Evolutionary conservation across 2,888 invertebrate genomes (phyloP).

Genomic region (Agrotis clavis): DNA sequence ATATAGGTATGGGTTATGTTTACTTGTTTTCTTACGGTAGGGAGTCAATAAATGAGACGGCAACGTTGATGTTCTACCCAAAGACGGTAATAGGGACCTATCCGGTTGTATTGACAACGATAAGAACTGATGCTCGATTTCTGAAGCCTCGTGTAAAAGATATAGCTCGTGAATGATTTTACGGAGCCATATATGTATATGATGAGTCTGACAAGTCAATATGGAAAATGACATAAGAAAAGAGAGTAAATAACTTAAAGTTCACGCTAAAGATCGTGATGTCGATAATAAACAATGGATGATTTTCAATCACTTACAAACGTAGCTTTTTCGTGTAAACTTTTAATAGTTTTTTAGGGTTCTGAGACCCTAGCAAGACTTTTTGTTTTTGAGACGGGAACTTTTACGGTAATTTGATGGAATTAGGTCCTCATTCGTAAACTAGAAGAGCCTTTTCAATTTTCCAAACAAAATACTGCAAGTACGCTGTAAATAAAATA

Average conservation of each 20-base stretch:
- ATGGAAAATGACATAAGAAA: neutral
- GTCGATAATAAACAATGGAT: too few relatives aligned
- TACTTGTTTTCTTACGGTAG: slow-evolving; percentile 16
- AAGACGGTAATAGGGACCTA: slow-evolving; percentile 14
- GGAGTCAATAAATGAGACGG: slow-evolving; percentile 18
- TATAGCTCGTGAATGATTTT: slow-evolving; percentile 1
- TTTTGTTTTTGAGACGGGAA: too few relatives aligned
- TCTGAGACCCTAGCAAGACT: too few relatives aligned
- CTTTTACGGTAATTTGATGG: too few relatives aligned
- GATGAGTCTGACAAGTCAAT: neutral
- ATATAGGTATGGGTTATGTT: slow-evolving; percentile 12
- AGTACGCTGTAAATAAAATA: too few relatives aligned
- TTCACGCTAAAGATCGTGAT: neutral
- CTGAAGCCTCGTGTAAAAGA: slow-evolving; percentile 6
- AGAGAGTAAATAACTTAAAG: neutral
- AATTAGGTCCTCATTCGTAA: too few relatives aligned
- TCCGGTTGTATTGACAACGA: slow-evolving; percentile 13
- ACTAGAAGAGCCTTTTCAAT: too few relatives aligned
- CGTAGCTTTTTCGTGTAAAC: too few relatives aligned
- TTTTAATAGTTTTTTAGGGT: neutral
- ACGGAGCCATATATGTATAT: neutral
- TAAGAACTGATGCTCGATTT: neutral
- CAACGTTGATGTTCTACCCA: slow-evolving; percentile 19
- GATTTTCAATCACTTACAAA: too few relatives aligned
- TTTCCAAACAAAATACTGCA: too few relatives aligned